Evolutionary conservation across 2,797 vertebrate genomes (phyloP).

Genomic region (Podarcis siculus): DNA sequence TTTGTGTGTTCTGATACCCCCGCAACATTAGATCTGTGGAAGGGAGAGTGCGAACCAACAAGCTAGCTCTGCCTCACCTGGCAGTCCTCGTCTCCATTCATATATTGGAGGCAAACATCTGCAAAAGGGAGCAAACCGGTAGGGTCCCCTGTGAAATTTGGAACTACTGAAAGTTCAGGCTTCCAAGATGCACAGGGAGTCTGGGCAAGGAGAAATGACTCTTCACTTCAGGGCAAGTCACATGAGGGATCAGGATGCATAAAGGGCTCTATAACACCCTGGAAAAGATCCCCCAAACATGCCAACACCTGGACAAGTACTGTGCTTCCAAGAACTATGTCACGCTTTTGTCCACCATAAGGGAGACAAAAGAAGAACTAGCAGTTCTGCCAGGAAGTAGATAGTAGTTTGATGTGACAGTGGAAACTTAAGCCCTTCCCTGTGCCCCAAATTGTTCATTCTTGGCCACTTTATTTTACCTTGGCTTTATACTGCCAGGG

Average conservation of each 20-base stretch:
- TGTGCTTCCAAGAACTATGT: background rate
- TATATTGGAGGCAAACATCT: background rate
- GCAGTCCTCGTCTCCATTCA: no score
- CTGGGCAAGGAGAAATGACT: no score
- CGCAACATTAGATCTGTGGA: no score
- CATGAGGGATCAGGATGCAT: background rate
- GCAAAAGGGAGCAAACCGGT: background rate
- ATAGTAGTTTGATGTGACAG: no score
- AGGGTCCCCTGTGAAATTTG: background rate
- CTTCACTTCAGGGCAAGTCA: background rate
- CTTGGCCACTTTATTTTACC: background rate
- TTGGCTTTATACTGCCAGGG: background rate
- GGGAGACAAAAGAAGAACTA: background rate
- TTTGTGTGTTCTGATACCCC: no score
- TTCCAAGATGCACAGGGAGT: background rate
- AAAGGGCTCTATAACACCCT: background rate
- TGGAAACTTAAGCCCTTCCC: background rate
- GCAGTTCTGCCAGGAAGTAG: background rate
- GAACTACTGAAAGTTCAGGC: background rate
- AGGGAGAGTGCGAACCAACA: no score
- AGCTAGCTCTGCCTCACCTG: no score
- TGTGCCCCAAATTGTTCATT: background rate
- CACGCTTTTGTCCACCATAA: background rate
- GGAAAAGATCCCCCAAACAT: background rate
- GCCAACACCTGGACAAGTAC: no score